Base-by-base conservation (phyloP, 2,797 vertebrate genomes). In the Ibycter americanus region DNA sequence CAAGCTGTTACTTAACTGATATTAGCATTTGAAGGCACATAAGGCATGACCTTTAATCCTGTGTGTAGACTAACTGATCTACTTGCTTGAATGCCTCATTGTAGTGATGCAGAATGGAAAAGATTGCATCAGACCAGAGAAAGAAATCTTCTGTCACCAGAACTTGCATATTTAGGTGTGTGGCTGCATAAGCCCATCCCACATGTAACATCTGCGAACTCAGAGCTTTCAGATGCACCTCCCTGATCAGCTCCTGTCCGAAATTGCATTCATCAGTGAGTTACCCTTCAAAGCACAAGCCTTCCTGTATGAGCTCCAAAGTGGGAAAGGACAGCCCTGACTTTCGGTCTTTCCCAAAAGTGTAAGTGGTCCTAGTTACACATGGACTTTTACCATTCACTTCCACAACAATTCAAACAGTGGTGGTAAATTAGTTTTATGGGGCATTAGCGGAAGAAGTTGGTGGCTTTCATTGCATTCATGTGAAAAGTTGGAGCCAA, bases 11-110 rank as follows among this genome's bases (percentile, higher is more conserved):
- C 68, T 95, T 87, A 94, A 90, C 93, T 92, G 96, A 77, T 94
- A 93, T 83, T 97, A 96, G 71, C 76, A 83, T 96, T 90, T 96
- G 88, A 93, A 96, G 91, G 84, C 66, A 44, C 73, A 78, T 27
- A 88, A 90, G 66, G 55, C 91, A 38, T 94, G 90, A 93, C 83
- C 88, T 94, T 95, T 96, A 96, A 89, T 93, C 83, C 96, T 76
- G 2, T 46, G 79, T 29, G 52, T 84, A 90, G 85, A 92, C 63
- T 78, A 93, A 90, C 92, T 92, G 86, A 96, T 85, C 78, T 91
- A 47, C 59, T 94, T 90, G 78, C 90, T 90, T 96, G 78, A 97
- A 92, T 94, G 77, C 42, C 74, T 70, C 89, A 66, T 96, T 97
- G 91, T 95, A 87, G 77, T 54, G 71, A 66, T 71, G 82, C 94